Conservation (phyloP, 37 sponge, comb jelly and placozoan genomes). For the Cladorhizidae sp. region DNA sequence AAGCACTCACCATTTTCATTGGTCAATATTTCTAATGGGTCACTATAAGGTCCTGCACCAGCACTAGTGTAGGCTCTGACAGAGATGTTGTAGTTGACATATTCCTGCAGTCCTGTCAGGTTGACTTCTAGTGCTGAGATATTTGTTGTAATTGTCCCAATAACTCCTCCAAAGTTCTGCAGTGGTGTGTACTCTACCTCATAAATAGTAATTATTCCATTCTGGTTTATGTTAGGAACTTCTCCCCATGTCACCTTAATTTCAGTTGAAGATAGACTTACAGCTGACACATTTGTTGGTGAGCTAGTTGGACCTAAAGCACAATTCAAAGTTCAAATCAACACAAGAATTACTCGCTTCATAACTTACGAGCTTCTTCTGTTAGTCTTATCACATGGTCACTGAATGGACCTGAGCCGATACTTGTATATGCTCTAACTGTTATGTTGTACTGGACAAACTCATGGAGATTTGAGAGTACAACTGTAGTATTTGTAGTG, state of each 20-base stretch:
- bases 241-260: conserved; percentile 23
- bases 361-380: conserved; percentile 20
- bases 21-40: neutral
- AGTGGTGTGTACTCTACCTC: conserved; percentile 20
- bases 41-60: conserved; percentile 29
- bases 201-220: conserved; percentile 42
- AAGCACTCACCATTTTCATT: conserved; percentile 5
- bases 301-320: neutral
- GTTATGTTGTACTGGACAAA: neutral
- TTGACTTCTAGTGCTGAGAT: neutral
- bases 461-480: too few species aligned
- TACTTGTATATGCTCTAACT: conserved; percentile 39
- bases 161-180: conserved; percentile 3
- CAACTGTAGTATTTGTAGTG: too few species aligned
- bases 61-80: conserved; percentile 37
- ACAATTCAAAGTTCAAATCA: neutral
- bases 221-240: conserved; percentile 7
- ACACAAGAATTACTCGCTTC: neutral
- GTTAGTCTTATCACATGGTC: neutral
- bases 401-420: too few species aligned
- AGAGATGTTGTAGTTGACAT: conserved; percentile 15
- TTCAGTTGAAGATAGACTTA: conserved; percentile 13
- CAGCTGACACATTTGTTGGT: neutral
- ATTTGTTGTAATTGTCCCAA: too few species aligned
- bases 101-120: conserved; percentile 17